Evolutionary conservation across 1,140 invertebrate genomes (phyloP), one percentile per base, ranked within the genome.

Genomic region (Euura saliciscinereae): DNA sequence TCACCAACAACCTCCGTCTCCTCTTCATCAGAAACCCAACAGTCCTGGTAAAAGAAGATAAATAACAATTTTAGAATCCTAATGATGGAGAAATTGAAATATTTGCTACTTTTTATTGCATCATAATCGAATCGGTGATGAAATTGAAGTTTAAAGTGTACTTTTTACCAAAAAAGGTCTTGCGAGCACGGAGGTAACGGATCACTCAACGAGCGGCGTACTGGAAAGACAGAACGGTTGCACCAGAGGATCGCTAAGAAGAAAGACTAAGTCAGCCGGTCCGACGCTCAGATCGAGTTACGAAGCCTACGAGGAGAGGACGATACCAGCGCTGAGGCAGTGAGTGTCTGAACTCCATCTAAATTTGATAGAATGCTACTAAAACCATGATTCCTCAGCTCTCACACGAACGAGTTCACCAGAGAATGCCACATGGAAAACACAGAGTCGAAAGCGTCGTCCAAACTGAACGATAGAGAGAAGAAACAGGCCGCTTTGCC

Each of bases 401-500:
- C 93, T 28, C 92, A 94, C 80, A 94, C 93, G 59, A 94, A 94
- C 82, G 93, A 94, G 84, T 94, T 93, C 83, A 91, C 93, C 10
- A 88, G 93, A 71, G 93, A 93, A 82, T 92, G 91, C 75, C 91
- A 93, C 74, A 80, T 90, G 74, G 90, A 91, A 43, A 85, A 82
- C 5, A 75, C 86, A 45, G 89, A 90, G 66, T 84, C 82, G 8
- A 89, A 90, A 81, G 75, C 90, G 86, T 82, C 88, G 82, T 94
- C 93, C 69, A 94, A 93, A 80, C 89, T 95, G 7, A 94, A 93
- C 46, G 96, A 98, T 80, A 90, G 94, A 75, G 97, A 98, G 78
- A 92, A 94, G 76, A 94, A 97, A 79, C 96, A 98, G 86, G 96
- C 96, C 7, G 94, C 95, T 0, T 83, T 97, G 59, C 95, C 96